phyloP scores from a whole-genome alignment of 2,888 invertebrate genomes.

The Bruchidius siliquastri region DNA sequence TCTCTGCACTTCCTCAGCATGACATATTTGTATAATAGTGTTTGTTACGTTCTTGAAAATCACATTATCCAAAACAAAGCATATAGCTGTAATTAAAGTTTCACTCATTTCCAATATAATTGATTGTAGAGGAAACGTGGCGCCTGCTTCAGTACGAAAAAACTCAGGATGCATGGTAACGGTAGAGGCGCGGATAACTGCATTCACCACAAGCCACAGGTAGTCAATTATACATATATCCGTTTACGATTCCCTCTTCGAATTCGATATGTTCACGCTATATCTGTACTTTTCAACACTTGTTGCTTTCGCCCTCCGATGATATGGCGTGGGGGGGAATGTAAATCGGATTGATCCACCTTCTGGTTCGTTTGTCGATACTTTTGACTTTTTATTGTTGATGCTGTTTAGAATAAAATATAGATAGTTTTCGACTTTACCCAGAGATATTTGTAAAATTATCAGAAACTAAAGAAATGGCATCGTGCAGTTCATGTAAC shows the following conservation, averaged over 20 bases:
- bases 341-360: not conserved
- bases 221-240: slow-evolving; percentile 29
- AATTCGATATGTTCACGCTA: slow-evolving; percentile 20
- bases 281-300: slow-evolving; percentile 23
- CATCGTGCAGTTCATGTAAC: too few relatives aligned
- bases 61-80: not conserved
- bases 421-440: too few relatives aligned
- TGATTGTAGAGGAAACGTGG: not conserved
- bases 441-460: too few relatives aligned
- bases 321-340: not conserved
- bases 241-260: slow-evolving; percentile 26
- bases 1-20: too few relatives aligned
- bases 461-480: too few relatives aligned
- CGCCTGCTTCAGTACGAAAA: not conserved
- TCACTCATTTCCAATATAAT: not conserved
- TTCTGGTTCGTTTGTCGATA: not conserved
- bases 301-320: slow-evolving; percentile 22
- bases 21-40: too few relatives aligned
- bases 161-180: slow-evolving; percentile 8
- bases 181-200: slow-evolving; percentile 15
- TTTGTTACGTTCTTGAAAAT: too few relatives aligned
- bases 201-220: slow-evolving; percentile 30
- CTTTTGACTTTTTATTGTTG: too few relatives aligned
- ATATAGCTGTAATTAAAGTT: not conserved
- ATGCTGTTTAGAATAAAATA: too few relatives aligned